Percentiles rank a stretch among this genome's conserved stretches.
Conservation (phyloP, 2,797 vertebrate species). For the Sebastes taczanowskii region DNA sequence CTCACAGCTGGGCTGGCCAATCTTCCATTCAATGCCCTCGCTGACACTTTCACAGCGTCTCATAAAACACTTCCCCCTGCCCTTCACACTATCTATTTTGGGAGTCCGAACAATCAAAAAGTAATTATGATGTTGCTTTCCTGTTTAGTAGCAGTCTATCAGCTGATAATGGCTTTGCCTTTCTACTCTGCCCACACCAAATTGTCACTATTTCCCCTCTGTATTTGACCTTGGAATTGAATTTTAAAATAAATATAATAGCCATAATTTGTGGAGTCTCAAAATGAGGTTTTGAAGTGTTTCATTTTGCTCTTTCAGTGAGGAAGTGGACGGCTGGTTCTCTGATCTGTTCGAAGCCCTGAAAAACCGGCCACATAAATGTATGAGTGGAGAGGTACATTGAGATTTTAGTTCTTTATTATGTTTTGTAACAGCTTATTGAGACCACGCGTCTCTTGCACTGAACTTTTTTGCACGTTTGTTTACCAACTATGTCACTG, state of each 20-base stretch:
- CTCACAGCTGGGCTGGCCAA: slow-evolving; percentile 6
- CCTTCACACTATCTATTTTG: slow-evolving; percentile 23
- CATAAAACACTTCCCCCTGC: slow-evolving; percentile 12
- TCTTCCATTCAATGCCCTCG: not conserved
- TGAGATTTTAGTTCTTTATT: not conserved
- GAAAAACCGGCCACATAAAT: slow-evolving; percentile 55
- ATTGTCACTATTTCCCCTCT: slow-evolving; percentile 23
- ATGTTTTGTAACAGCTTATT: not conserved
- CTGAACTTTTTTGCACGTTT: not conserved
- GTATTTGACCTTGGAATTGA: slow-evolving; percentile 30
- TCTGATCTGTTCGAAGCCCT: slow-evolving; percentile 60
- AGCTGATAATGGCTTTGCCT: slow-evolving; percentile 34
- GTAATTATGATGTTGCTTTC: slow-evolving; percentile 32
- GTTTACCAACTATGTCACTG: not conserved
- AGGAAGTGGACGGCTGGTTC: slow-evolving; percentile 74
- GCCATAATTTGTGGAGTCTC: slow-evolving; percentile 10
- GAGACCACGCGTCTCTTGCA: not conserved
- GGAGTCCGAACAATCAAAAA: slow-evolving; percentile 37
- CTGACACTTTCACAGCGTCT: slow-evolving; percentile 20
- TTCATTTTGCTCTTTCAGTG: slow-evolving; percentile 48
- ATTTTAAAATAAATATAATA: slow-evolving; percentile 44
- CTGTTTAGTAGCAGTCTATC: slow-evolving; percentile 19
- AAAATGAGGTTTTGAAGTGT: slow-evolving; percentile 4
- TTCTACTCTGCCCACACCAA: not conserved
- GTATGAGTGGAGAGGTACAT: slow-evolving; percentile 50